Base-by-base conservation (phyloP, 2,113 vertebrate genomes). In the Myotis davidii region DNA sequence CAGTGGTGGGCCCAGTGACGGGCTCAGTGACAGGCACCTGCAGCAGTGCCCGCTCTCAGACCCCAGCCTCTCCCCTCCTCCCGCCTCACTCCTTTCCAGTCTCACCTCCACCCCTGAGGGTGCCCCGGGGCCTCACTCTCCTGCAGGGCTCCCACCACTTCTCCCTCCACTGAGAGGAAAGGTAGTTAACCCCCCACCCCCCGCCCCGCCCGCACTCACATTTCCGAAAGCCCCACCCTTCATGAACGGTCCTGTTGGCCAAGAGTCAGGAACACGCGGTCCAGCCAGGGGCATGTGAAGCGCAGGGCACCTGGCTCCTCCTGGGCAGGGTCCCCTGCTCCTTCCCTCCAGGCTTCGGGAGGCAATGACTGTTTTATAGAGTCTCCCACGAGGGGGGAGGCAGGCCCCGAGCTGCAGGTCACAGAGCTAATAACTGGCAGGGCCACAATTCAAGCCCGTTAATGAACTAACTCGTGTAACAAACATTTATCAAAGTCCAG, bases 141-240 rank as follows among this genome's bases (percentile, higher is more conserved):
- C 25, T 5, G 37, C 48, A 61, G 3, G 29, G 70, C 12, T 45
- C 64, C 16, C 6, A 64, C 79, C 16, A 14, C 13, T 59, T 54
- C 29, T 73, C n/a, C 70, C 5, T 27, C 17, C 88, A 84, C 54
- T 18, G n/a, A 42, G 91, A 81, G 37, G 50, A 54, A 52, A 9
- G 59, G 87, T 86, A 88, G 96, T 98, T 93, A 97, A 90, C 85
- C 82, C 18, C 27, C 1, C 29, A 70, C 92, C 74, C 85, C 87
- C 82, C 16, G 23, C 1, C 27, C 67, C 92, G 64, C 87, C 52
- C 5, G 64, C 50, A 79, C 85, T 74, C 74, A 3, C 42, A 34
- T 93, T 56, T 73, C 87, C 70, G 2, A 17, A 90, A 54, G 72
- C 59, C 70, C 12, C 16, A 78, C 59, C 76, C 76, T 86, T 81